These are phyloP conservation scores for Mamestra configurata DNA, from an alignment of 1,140 invertebrate species.

Conservation along the genomic window DNA sequence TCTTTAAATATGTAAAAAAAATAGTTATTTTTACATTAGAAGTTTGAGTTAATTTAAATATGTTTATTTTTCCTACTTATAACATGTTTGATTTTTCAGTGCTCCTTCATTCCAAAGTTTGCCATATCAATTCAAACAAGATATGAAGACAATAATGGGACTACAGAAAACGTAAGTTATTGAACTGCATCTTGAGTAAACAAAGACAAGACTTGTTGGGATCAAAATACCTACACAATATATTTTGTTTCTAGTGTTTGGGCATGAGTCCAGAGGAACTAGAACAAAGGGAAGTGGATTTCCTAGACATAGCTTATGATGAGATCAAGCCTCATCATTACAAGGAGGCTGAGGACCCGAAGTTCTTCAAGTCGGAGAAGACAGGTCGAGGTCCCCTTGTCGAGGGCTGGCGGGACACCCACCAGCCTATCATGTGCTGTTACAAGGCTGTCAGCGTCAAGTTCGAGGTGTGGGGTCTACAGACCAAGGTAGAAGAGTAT, in stretches of 20 bases:
- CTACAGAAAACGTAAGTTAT: slow-evolving; percentile 94
- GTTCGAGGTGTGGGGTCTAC: slow-evolving; percentile 97
- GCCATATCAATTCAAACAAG: slow-evolving; percentile 95
- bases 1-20: neutral
- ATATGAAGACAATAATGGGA: slow-evolving; percentile 97
- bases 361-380: slow-evolving; percentile 94
- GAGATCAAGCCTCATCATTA: slow-evolving; percentile 95
- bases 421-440: slow-evolving; percentile 96
- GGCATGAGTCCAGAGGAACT: slow-evolving; percentile 92
- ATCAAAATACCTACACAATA: too few species aligned
- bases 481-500: slow-evolving; percentile 96
- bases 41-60: too few species aligned
- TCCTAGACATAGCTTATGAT: slow-evolving; percentile 96
- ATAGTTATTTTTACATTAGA: slow-evolving; percentile 22
- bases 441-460: slow-evolving; percentile 96
- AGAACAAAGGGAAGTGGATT: slow-evolving; percentile 92
- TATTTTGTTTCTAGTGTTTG: slow-evolving; percentile 90
- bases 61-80: neutral
- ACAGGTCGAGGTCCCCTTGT: slow-evolving; percentile 94
- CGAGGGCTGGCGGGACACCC: slow-evolving; percentile 93
- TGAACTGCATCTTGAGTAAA: slow-evolving; percentile 18
- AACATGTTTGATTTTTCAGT: slow-evolving; percentile 90
- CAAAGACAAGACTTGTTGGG: neutral
- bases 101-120: slow-evolving; percentile 97
- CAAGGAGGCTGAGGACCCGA: slow-evolving; percentile 95